phyloP scores from a whole-genome alignment of 2,113 vertebrate species.

The Sialia sialis region DNA sequence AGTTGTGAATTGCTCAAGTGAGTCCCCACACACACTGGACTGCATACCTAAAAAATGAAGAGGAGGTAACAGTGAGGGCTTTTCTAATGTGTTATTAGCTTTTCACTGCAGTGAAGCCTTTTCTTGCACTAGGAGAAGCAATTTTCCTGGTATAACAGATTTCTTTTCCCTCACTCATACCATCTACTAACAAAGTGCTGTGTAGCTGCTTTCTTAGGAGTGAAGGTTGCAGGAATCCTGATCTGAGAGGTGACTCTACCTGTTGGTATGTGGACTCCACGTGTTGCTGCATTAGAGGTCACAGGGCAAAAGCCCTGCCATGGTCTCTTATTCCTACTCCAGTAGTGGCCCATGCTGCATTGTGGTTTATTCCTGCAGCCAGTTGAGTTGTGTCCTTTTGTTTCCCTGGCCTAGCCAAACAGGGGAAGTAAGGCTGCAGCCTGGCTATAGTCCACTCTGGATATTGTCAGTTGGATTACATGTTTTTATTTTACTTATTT shows the following conservation, averaged over 20 bases:
- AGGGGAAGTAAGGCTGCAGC: neutral
- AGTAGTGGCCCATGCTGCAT: neutral
- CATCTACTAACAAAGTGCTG: neutral
- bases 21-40: rapidly evolving
- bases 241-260: neutral
- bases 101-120: neutral
- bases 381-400: neutral
- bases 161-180: neutral
- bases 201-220: neutral
- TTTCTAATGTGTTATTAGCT: neutral
- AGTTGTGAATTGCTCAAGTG: neutral
- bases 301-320: neutral
- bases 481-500: neutral
- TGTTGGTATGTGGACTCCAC: rapidly evolving
- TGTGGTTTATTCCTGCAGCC: neutral
- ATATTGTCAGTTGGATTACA: neutral
- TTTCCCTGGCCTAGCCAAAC: neutral
- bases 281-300: rapidly evolving
- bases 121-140: neutral
- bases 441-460: neutral
- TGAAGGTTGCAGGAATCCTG: neutral
- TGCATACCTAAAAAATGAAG: neutral
- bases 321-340: neutral
- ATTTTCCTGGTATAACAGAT: neutral
- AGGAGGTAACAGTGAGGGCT: neutral